Evolutionary conservation across 1,140 invertebrate species (phyloP).

Genomic region (Lepeophtheirus salmonis): DNA sequence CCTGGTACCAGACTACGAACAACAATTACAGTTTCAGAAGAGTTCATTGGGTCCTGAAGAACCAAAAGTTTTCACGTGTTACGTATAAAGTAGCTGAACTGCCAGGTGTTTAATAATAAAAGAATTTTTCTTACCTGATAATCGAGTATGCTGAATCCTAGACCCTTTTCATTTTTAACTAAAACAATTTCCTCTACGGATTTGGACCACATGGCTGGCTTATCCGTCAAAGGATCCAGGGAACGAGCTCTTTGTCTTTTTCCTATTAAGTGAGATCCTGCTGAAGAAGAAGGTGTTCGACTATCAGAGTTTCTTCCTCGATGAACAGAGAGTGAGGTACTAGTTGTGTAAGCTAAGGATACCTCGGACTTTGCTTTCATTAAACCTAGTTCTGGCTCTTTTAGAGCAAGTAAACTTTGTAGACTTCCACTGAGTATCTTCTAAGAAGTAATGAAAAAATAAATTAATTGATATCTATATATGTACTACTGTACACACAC

Average conservation of each 20-base stretch:
- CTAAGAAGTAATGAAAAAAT: not conserved
- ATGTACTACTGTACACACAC: too few relatives aligned
- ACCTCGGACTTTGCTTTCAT: slow-evolving; percentile 95
- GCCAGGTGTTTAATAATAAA: not conserved
- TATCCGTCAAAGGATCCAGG: slow-evolving; percentile 82
- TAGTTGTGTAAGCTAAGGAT: slow-evolving; percentile 46
- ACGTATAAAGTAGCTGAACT: not conserved
- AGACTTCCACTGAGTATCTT: slow-evolving; percentile 16
- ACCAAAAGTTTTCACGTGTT: not conserved
- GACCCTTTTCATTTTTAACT: slow-evolving; percentile 80
- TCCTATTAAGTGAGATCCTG: not conserved
- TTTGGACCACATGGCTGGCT: slow-evolving; percentile 88
- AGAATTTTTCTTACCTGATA: slow-evolving; percentile 42
- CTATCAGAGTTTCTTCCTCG: not conserved
- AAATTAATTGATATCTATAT: too few relatives aligned
- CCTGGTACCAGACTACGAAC: slow-evolving; percentile 93
- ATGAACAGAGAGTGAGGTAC: slow-evolving; percentile 31
- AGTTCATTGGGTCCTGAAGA: slow-evolving; percentile 63
- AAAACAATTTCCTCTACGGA: slow-evolving; percentile 10
- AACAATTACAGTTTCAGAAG: slow-evolving; percentile 89
- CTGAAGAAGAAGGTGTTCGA: not conserved
- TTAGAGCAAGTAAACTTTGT: slow-evolving; percentile 9
- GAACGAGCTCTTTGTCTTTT: slow-evolving; percentile 52
- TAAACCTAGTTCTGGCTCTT: slow-evolving; percentile 41
- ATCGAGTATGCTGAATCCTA: slow-evolving; percentile 97